These are phyloP conservation scores for Desoria tigrina DNA, from an alignment of 2,888 invertebrate genomes.

Conservation along the genomic window DNA sequence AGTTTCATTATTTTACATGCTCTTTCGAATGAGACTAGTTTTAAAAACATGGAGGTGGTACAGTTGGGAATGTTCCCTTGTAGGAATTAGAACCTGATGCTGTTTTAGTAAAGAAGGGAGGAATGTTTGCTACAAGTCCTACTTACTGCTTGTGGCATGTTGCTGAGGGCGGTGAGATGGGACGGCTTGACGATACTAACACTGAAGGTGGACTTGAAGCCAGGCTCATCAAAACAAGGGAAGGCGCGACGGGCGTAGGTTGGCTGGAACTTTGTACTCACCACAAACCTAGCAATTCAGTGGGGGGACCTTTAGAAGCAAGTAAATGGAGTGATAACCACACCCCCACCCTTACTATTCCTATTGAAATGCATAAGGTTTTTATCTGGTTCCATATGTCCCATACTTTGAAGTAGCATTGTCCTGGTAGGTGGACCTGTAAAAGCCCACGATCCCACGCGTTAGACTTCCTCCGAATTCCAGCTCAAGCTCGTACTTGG, in stretches of 20 bases:
- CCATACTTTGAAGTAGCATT: conserved; percentile 55
- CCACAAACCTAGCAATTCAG: conserved; percentile 68
- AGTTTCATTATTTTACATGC: too few relatives aligned
- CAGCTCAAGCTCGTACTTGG: conserved; percentile 62
- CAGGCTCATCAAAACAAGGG: conserved; percentile 94
- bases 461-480: conserved; percentile 68
- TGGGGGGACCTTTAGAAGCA: not conserved
- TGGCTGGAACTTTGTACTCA: conserved; percentile 91
- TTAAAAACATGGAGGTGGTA: too few relatives aligned
- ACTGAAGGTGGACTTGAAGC: conserved; percentile 81
- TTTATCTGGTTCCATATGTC: not conserved
- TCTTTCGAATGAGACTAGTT: too few relatives aligned
- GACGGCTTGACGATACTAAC: conserved; percentile 74
- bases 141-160: conserved; percentile 75
- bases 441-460: conserved; percentile 71
- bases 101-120: too few relatives aligned
- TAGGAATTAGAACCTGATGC: too few relatives aligned
- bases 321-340: conserved; percentile 36
- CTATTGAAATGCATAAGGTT: conserved; percentile 15
- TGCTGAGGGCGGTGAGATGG: conserved; percentile 76
- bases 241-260: conserved; percentile 90
- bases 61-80: too few relatives aligned
- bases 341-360: too few relatives aligned
- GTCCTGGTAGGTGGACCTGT: conserved; percentile 66
- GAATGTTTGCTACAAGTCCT: too few relatives aligned